Base-by-base conservation (phyloP, 2,888 invertebrate species). In the Andrena dorsata region DNA sequence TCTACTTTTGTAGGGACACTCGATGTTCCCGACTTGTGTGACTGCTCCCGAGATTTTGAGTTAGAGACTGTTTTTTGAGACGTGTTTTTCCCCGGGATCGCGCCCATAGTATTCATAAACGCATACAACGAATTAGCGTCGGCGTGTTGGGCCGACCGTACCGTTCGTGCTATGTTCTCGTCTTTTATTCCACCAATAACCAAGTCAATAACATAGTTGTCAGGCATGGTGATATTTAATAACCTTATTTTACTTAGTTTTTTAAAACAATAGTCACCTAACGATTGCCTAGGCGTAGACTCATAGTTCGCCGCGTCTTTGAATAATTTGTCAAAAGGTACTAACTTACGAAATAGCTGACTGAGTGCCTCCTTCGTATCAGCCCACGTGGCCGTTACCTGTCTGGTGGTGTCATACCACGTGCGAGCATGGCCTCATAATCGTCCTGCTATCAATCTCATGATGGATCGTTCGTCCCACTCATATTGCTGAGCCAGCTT, bases 391-490 rank as follows among this genome's bases (percentile, higher is more conserved):
- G 53, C 30, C 16, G 68, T 20, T 7, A 51, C 66, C 56, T 56
- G 20, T 56, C 32, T 35, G 23, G 13, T 53, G 56, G 60, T 65
- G 10, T 77, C 60, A 20, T 51, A 72, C 28, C 60, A 77, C 32
- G 56, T 65, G 20, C 60, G 16, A 13, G 72, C 65, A 26, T 60
- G 72, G 16, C 64, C 72, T 20, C 30, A 16, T 7, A 77, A 16
- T 6, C 51, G 71, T 20, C 53, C 41, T 49, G 49, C 49, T 20
- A 65, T 60, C 20, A 72, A 49, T 23, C 72, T 64, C 77, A 66
- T 77, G 3, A 72, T 47, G 30, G 72, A 72, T 23, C 72, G 64
- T 58, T 71, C 72, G 49, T 72, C 77, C 71, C 58, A 72, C 13
- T 47, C 47, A n/a, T 72, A 72, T 49, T 60, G 71, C 23, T n/a